A percentile compares a stretch with the other conserved stretches of the same genome.
Evolutionary conservation across 2,797 vertebrate genomes (phyloP).

Genomic region (Xiphophorus birchmanni): DNA sequence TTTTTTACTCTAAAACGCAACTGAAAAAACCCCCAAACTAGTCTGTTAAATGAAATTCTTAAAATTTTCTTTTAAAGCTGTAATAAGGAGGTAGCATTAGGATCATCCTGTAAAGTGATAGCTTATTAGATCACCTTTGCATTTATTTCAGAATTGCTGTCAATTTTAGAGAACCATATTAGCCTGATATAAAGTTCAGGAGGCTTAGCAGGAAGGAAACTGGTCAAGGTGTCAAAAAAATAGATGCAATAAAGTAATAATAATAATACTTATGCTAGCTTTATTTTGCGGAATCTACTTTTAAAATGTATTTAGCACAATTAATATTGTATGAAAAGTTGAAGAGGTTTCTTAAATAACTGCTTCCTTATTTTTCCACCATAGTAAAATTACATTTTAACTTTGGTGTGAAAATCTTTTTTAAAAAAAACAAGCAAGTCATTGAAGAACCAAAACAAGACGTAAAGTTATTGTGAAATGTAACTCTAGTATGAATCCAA

Average conservation of each 20-base stretch:
- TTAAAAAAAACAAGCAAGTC: background rate
- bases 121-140: background rate
- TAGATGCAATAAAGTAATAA: background rate
- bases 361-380: background rate
- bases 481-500: background rate
- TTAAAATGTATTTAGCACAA: background rate
- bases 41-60: background rate
- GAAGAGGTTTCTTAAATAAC: background rate
- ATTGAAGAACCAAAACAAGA: background rate
- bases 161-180: background rate
- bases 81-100: background rate
- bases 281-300: background rate
- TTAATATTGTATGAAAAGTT: background rate
- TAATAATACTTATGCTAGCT: background rate
- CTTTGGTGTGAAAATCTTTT: background rate
- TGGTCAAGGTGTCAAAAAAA: background rate
- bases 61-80: background rate
- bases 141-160: background rate
- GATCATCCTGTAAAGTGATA: background rate
- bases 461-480: background rate
- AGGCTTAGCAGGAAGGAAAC: background rate
- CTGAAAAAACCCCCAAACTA: background rate
- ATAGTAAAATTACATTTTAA: background rate
- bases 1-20: background rate
- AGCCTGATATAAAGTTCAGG: background rate